Evolutionary conservation across 2,888 invertebrate species (phyloP), one percentile per base, ranked within the genome.

Genomic region (Sepioteuthis lessoniana): DNA sequence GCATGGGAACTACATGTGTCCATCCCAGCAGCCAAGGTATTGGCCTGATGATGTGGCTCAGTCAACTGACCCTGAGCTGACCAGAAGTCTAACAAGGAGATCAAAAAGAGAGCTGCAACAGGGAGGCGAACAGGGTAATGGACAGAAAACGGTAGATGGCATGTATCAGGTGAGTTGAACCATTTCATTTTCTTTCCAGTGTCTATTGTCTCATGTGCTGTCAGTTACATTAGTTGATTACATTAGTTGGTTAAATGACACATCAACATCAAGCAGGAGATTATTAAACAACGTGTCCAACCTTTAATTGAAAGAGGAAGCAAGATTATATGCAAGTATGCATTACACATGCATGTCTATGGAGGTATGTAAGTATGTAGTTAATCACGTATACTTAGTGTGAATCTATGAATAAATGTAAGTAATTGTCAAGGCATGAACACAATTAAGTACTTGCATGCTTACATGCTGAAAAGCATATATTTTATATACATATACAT

Each of bases 31-130:
- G 76, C 76, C 76, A 35, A n/a, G 76, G n/a, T 76, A 76, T 35
- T 76, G 76, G 76, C 76, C 76, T 76, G 76, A 76, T n/a, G 76
- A 76, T 16, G 76, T 76, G 35, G 76, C 76, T 76, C 76, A 76
- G 76, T 76, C 76, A 35, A 35, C 76, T 16, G 76, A 76, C 76
- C 76, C 76, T n/a, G 76, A 76, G 76, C 76, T 76, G 8, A 76
- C 76, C 16, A 76, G 76, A 76, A 76, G 76, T 76, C n/a, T 76
- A 76, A 76, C 76, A 76, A 76, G 76, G n/a, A 76, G 76, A 76
- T 76, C 76, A n/a, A 76, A 76, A 76, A 76, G 76, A 76, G 76
- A 76, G 19, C 76, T 76, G 10, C n/a, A 76, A 1, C 76, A 76
- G n/a, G 76, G 76, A 76, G 76, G 76, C 8, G 76, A 76, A 16